Percentiles rank a stretch among this genome's conserved stretches.
Conservation (phyloP, 2,888 invertebrate species). For the Steromphala cineraria region DNA sequence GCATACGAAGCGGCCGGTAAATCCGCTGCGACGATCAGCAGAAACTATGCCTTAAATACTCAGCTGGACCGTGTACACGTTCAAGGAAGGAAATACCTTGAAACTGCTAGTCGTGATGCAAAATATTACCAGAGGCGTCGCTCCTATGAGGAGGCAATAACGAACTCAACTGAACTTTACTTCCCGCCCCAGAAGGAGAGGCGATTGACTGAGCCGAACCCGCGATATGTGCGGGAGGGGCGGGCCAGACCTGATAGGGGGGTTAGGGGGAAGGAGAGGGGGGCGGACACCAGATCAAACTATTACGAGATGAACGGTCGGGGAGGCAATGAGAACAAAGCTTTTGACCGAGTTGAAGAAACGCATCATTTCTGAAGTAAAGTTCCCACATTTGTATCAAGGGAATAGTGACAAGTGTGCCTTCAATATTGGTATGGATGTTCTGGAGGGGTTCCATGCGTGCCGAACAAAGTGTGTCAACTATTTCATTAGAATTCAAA, state of each 20-base stretch:
- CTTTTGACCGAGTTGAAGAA: neutral
- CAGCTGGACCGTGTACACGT: neutral
- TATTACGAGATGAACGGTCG: neutral
- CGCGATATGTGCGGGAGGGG: neutral
- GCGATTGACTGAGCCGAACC: neutral
- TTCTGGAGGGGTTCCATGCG: too few relatives aligned
- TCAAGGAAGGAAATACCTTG: neutral
- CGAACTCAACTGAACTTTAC: neutral
- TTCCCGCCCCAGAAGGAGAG: neutral
- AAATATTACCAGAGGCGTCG: neutral
- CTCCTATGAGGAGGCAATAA: slow-evolving; percentile 17
- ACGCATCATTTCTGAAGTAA: neutral
- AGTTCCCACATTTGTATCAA: too few relatives aligned
- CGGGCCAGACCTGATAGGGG: neutral
- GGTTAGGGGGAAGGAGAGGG: neutral
- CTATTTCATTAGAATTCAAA: too few relatives aligned
- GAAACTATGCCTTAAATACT: neutral
- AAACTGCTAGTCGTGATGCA: neutral
- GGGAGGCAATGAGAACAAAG: neutral
- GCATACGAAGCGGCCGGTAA: neutral
- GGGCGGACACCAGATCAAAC: neutral
- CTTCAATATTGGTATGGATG: too few relatives aligned
- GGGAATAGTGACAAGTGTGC: too few relatives aligned
- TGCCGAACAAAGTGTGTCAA: too few relatives aligned
- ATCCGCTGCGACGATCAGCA: neutral